Evolutionary conservation across 2,797 vertebrate genomes (phyloP).

Genomic region (Cynopterus sphinx): DNA sequence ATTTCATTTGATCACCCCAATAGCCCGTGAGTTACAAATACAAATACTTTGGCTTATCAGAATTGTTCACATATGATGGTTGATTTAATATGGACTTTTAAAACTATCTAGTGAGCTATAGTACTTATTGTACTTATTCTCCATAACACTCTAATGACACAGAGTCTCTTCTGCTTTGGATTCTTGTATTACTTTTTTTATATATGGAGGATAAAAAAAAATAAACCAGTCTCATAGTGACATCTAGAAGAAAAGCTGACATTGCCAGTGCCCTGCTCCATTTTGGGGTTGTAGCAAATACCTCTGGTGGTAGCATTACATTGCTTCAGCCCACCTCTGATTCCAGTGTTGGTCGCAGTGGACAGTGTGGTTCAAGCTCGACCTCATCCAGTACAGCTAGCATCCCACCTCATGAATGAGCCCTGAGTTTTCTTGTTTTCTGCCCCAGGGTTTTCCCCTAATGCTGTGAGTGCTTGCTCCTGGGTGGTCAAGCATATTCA

Average conservation of each 20-base stretch:
- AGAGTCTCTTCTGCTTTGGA: not conserved
- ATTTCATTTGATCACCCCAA: slow-evolving; percentile 51
- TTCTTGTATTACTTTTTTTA: not conserved
- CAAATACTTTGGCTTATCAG: slow-evolving; percentile 33
- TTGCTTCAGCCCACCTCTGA: not conserved
- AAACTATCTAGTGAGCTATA: not conserved
- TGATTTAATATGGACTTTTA: slow-evolving; percentile 41
- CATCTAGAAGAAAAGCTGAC: not conserved
- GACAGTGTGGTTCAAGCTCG: not conserved
- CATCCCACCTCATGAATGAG: not conserved
- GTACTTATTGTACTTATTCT: not conserved
- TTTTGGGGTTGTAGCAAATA: not conserved
- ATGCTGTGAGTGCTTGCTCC: not conserved
- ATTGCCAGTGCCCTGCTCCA: not conserved
- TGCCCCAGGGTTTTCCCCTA: not conserved
- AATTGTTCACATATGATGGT: slow-evolving; percentile 12
- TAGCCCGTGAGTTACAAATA: slow-evolving; percentile 31
- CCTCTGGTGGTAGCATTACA: not conserved
- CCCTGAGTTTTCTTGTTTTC: not conserved
- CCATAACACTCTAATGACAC: not conserved
- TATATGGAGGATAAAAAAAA: not conserved
- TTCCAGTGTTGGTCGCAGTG: not conserved
- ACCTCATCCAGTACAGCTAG: not conserved
- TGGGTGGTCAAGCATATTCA: not conserved
- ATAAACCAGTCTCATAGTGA: not conserved